phyloP scores from a whole-genome alignment of 2,113 vertebrate genomes.

The Antidorcas marsupialis region DNA sequence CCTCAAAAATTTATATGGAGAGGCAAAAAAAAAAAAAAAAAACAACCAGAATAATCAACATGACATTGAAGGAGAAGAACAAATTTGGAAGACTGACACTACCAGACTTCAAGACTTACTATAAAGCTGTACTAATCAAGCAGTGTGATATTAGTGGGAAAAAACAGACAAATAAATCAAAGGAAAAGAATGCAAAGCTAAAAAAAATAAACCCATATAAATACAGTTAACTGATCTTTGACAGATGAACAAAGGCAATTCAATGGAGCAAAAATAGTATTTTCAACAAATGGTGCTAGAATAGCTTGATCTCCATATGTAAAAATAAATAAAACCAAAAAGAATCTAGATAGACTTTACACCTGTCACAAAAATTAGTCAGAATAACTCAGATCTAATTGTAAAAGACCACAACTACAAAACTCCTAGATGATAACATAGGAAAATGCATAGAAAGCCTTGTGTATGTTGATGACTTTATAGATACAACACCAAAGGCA shows the following conservation, averaged over 20 bases:
- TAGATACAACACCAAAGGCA: not conserved
- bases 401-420: not conserved
- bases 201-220: not conserved
- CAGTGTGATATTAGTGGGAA: not conserved
- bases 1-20: not conserved
- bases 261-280: not conserved
- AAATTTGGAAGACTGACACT: not conserved
- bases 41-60: not conserved
- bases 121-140: not conserved
- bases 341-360: not conserved
- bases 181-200: not conserved
- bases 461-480: not conserved
- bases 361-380: not conserved
- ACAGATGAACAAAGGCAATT: not conserved
- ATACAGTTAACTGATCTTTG: not conserved
- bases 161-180: not conserved
- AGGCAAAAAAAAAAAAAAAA: not conserved
- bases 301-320: not conserved
- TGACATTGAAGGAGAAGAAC: not conserved
- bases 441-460: not conserved
- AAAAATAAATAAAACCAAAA: not conserved
- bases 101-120: not conserved
- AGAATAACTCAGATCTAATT: not conserved
- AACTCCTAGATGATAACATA: not conserved
- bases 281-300: not conserved